Conservation (phyloP, 2,888 invertebrate genomes). For the Trilocha varians region DNA sequence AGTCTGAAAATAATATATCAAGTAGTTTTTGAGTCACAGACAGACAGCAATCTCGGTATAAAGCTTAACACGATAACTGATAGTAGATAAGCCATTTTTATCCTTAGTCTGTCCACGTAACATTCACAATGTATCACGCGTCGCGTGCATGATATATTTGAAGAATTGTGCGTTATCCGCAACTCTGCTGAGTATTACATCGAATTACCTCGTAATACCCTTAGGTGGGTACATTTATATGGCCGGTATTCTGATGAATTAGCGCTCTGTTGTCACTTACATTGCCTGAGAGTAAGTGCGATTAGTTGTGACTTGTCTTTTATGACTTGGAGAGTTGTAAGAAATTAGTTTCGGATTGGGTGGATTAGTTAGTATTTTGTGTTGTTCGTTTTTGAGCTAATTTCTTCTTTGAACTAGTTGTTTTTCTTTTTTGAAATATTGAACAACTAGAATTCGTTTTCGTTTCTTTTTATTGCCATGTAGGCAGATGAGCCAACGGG, state of each 20-base stretch:
- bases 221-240: not conserved
- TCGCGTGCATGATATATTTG: conserved; percentile 12
- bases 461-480: no score
- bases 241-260: not conserved
- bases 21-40: conserved; percentile 4
- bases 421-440: no score
- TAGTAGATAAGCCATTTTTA: conserved; percentile 27
- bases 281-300: not conserved
- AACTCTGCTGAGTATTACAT: not conserved
- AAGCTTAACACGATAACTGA: conserved; percentile 22
- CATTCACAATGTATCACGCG: conserved; percentile 13
- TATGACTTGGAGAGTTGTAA: not conserved
- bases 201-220: not conserved
- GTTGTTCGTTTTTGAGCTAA: no score
- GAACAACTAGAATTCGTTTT: no score
- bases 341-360: not conserved
- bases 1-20: not conserved
- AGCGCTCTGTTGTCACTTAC: not conserved
- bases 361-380: no score
- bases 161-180: not conserved
- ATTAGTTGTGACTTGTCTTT: not conserved
- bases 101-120: conserved; percentile 18
- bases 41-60: conserved; percentile 25
- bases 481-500: no score
- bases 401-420: no score